Conservation (phyloP, 1,140 invertebrate genomes). For the Drosophila elegans region DNA sequence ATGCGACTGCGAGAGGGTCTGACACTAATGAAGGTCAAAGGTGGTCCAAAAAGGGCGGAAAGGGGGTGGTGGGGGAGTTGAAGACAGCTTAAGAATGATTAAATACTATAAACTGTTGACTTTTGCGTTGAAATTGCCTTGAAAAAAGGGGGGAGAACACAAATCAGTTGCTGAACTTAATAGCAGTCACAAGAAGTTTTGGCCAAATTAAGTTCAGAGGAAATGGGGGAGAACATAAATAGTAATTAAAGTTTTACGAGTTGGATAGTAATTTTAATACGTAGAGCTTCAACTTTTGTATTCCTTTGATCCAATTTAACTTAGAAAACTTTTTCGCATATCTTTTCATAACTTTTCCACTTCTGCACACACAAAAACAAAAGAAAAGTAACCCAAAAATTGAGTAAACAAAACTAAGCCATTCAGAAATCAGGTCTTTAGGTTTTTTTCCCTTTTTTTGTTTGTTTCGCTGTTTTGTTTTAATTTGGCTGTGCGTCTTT, state of each 20-base stretch:
- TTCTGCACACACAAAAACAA: conserved; percentile 34
- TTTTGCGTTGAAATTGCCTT: conserved; percentile 40
- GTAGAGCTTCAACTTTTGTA: neutral
- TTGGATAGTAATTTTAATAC: conserved; percentile 19
- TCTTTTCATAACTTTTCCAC: conserved; percentile 46
- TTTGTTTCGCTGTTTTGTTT: conserved; percentile 19
- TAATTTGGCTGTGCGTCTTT: neutral
- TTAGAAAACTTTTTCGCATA: conserved; percentile 31
- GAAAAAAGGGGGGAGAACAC: neutral
- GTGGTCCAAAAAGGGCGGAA: conserved; percentile 18
- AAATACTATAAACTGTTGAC: conserved; percentile 57
- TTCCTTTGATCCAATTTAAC: neutral
- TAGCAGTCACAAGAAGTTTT: conserved; percentile 1
- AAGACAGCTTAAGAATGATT: conserved; percentile 53
- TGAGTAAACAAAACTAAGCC: conserved; percentile 28
- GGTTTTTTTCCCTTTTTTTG: conserved; percentile 30
- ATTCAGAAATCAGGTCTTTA: conserved; percentile 51
- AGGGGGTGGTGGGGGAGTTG: neutral
- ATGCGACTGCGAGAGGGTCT: conserved; percentile 41
- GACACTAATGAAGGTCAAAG: conserved; percentile 64
- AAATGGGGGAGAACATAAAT: conserved; percentile 22
- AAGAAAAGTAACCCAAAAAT: conserved; percentile 23
- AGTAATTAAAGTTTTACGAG: conserved; percentile 36
- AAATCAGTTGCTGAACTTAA: conserved; percentile 34
- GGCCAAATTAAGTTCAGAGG: conserved; percentile 12